These are phyloP conservation scores for Lasioglossum pauxillum DNA, from an alignment of 2,888 invertebrate species.

Conservation along the genomic window DNA sequence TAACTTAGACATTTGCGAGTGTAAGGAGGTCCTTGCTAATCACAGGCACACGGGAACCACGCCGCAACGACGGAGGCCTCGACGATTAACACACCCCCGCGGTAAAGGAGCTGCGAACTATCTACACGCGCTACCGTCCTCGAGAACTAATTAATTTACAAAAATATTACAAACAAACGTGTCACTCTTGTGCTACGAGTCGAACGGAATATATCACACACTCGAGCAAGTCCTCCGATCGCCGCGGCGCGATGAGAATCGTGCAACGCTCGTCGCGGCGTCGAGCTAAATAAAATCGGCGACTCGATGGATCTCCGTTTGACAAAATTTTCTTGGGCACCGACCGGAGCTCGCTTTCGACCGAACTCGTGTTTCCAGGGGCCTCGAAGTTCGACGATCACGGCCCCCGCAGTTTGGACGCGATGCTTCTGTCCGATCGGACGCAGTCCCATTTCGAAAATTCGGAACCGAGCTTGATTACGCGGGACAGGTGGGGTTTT, in stretches of 20 bases:
- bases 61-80: constrained; percentile 37
- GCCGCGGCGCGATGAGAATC: constrained; percentile 11
- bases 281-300: neutral
- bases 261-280: neutral
- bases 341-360: constrained; percentile 64
- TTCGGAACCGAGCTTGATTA: constrained; percentile 56
- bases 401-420: constrained; percentile 39
- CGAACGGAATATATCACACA: constrained; percentile 59
- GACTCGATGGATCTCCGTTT: neutral
- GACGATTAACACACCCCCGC: constrained; percentile 45
- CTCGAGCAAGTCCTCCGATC: constrained; percentile 32
- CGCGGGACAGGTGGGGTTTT: constrained; percentile 16
- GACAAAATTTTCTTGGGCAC: constrained; percentile 6
- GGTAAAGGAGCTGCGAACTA: constrained; percentile 47
- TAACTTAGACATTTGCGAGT: neutral
- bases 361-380: constrained; percentile 45
- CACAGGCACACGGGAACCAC: constrained; percentile 1
- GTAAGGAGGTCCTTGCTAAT: neutral
- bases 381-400: constrained; percentile 58
- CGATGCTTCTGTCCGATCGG: constrained; percentile 34
- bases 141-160: constrained; percentile 59
- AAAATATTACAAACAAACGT: constrained; percentile 63
- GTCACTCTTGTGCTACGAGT: constrained; percentile 33
- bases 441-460: constrained; percentile 27
- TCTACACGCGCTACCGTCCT: constrained; percentile 50